phyloP scores from a whole-genome alignment of 1,140 invertebrate species.

The Globodera rostochiensis region DNA sequence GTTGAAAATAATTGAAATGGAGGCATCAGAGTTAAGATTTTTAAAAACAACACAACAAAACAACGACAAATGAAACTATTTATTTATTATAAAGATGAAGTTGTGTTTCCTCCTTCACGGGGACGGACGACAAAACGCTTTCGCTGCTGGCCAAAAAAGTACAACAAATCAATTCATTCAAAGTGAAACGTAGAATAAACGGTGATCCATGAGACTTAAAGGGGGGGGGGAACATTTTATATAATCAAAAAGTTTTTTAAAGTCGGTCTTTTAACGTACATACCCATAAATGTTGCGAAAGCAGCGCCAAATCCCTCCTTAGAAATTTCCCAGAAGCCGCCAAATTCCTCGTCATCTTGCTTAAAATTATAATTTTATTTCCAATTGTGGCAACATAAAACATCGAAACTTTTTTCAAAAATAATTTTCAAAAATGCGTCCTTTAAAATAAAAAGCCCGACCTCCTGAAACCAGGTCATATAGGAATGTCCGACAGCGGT shows the following conservation, averaged over 20 bases:
- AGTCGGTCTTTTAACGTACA: too few relatives aligned
- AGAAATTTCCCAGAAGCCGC: conserved; percentile 64
- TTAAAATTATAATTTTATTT: conserved; percentile 31
- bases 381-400: too few relatives aligned
- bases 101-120: too few relatives aligned
- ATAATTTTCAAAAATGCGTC: not conserved
- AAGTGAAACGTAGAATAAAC: conserved; percentile 4
- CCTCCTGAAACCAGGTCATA: conserved; percentile 57
- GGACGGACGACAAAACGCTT: too few relatives aligned
- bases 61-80: too few relatives aligned
- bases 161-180: not conserved
- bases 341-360: conserved; percentile 62
- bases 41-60: too few relatives aligned
- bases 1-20: too few relatives aligned
- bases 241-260: too few relatives aligned
- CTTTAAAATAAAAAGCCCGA: conserved; percentile 30
- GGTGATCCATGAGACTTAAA: conserved; percentile 12
- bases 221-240: not conserved
- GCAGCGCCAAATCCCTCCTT: conserved; percentile 64
- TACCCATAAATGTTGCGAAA: conserved; percentile 61
- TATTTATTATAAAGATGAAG: too few relatives aligned
- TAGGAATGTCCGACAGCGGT: conserved; percentile 54
- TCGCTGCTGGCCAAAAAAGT: too few relatives aligned
- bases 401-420: too few relatives aligned
- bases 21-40: too few relatives aligned